These are phyloP conservation scores for Heterodera schachtii DNA, from an alignment of 1,140 invertebrate genomes.

Conservation along the genomic window DNA sequence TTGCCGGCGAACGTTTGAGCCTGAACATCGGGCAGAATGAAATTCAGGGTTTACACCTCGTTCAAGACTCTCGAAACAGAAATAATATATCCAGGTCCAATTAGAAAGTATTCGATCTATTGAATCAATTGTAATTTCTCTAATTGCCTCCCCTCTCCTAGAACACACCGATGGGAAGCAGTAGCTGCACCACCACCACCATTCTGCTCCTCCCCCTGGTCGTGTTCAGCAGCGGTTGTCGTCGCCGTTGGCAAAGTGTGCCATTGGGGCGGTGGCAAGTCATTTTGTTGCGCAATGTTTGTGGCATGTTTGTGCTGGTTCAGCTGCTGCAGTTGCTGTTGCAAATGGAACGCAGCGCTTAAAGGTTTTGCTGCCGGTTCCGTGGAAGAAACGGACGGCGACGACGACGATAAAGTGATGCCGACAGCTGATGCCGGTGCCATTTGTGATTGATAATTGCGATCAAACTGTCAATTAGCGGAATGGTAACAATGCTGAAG, in stretches of 20 bases:
- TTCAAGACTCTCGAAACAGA: too few species aligned
- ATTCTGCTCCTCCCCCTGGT: background rate
- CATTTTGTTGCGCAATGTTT: conserved; percentile 52
- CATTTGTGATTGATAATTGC: background rate
- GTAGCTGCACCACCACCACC: conserved; percentile 32
- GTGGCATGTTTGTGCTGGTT: conserved; percentile 49
- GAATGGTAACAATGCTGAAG: too few species aligned
- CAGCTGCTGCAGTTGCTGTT: conserved; percentile 28
- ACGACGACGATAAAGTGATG: background rate
- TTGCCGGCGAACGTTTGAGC: conserved; percentile 63
- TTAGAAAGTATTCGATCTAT: too few species aligned
- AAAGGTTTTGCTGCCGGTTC: background rate
- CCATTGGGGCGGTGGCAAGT: conserved; percentile 42
- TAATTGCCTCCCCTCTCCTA: background rate
- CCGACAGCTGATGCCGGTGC: background rate
- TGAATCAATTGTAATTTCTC: too few species aligned
- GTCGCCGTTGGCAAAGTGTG: conserved; percentile 8
- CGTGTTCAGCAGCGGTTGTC: background rate
- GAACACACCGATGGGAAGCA: background rate
- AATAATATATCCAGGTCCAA: too few species aligned
- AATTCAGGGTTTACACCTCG: too few species aligned
- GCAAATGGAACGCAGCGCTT: conserved; percentile 14
- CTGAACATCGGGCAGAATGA: conserved; percentile 32
- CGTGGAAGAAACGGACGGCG: conserved; percentile 2
- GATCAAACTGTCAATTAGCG: background rate